These are phyloP conservation scores for Euura lappo DNA, from an alignment of 1,140 invertebrate genomes.

Conservation along the genomic window DNA sequence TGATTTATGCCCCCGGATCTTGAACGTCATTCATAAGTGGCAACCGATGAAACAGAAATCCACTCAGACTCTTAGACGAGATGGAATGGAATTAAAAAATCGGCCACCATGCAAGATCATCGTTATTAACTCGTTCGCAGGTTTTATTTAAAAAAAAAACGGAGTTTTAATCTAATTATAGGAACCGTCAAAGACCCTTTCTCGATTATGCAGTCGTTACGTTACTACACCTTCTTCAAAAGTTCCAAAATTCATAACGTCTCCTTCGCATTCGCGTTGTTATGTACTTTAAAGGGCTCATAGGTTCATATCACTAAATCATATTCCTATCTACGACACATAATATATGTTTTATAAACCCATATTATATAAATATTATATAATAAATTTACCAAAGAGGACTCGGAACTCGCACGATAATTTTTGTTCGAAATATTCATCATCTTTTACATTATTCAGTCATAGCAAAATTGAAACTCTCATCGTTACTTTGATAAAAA, in stretches of 20 bases:
- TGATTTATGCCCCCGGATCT: neutral
- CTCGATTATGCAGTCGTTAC: too few species aligned
- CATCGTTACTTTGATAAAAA: neutral
- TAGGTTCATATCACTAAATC: neutral
- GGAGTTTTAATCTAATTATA: too few species aligned
- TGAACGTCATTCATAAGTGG: neutral
- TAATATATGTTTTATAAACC: constrained; percentile 7
- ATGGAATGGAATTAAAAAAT: too few species aligned
- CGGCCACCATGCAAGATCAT: too few species aligned
- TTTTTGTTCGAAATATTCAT: neutral
- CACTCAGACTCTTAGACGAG: too few species aligned
- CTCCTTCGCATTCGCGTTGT: neutral
- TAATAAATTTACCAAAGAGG: neutral
- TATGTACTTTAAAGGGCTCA: neutral
- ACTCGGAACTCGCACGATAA: neutral
- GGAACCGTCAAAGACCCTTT: too few species aligned
- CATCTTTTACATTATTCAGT: constrained; percentile 15
- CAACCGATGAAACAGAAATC: neutral
- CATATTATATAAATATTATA: constrained; percentile 2
- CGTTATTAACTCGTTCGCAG: too few species aligned
- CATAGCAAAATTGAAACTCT: neutral
- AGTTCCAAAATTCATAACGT: too few species aligned
- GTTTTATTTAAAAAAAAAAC: too few species aligned
- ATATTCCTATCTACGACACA: neutral
- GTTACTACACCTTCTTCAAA: too few species aligned